A percentile compares a stretch with the other conserved stretches of the same genome.
Evolutionary conservation across 2,888 invertebrate genomes (phyloP).

Genomic region (Lamproptera curius): DNA sequence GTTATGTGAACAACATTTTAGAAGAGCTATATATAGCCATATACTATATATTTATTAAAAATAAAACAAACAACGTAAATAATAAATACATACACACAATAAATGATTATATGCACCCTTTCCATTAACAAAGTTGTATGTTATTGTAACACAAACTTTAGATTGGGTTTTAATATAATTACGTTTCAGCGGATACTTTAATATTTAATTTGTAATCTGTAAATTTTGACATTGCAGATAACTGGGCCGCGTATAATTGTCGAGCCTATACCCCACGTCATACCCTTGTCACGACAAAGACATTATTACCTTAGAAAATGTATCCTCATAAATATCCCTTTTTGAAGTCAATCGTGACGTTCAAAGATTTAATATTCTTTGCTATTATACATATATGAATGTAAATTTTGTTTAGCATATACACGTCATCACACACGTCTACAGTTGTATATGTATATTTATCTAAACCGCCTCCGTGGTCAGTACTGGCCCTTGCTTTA

Average conservation of each 20-base stretch:
- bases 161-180: neutral
- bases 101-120: no score
- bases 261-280: constrained; percentile 52
- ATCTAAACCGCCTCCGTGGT: no score
- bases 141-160: neutral
- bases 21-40: no score
- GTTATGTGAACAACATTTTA: no score
- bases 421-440: no score
- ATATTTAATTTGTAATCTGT: neutral
- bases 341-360: constrained; percentile 19
- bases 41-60: no score
- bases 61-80: no score
- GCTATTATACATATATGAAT: neutral
- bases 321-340: constrained; percentile 19
- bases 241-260: constrained; percentile 46
- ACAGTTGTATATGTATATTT: no score
- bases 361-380: constrained; percentile 19
- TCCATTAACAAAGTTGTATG: no score
- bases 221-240: constrained; percentile 7
- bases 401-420: constrained; percentile 1
- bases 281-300: constrained; percentile 51
- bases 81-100: no score
- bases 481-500: no score
- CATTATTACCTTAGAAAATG: constrained; percentile 20
- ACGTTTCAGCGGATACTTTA: neutral